phyloP scores from a whole-genome alignment of 2,888 invertebrate species.

The Apotomis turbidana region DNA sequence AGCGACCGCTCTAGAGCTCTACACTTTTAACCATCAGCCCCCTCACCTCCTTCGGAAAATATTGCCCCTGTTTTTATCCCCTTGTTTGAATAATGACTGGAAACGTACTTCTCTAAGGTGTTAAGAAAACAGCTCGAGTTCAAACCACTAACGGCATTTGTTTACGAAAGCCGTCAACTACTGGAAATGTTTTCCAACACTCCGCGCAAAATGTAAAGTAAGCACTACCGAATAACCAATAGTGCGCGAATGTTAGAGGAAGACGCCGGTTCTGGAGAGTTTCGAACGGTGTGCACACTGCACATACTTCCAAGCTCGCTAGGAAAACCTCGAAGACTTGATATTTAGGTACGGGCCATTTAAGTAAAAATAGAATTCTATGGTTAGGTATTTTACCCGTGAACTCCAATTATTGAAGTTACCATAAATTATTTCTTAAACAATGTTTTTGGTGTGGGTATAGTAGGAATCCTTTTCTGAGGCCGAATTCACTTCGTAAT shows the following conservation, averaged over 20 bases:
- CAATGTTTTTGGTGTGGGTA: no score
- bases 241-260: slow-evolving; percentile 61
- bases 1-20: slow-evolving; percentile 73
- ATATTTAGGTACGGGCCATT: no score
- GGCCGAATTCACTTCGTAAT: no score
- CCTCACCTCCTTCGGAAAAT: slow-evolving; percentile 80
- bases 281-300: slow-evolving; percentile 47
- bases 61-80: slow-evolving; percentile 82
- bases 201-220: slow-evolving; percentile 78
- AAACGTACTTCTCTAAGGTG: slow-evolving; percentile 80
- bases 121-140: slow-evolving; percentile 75
- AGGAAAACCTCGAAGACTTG: background rate
- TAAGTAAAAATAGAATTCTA: no score
- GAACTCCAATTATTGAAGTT: no score
- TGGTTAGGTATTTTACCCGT: no score
- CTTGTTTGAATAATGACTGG: slow-evolving; percentile 83
- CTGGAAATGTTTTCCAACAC: slow-evolving; percentile 77
- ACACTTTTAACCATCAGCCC: slow-evolving; percentile 82
- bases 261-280: slow-evolving; percentile 47
- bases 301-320: background rate
- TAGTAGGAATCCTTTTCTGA: no score
- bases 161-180: slow-evolving; percentile 80
- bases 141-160: slow-evolving; percentile 79
- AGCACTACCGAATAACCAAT: slow-evolving; percentile 66
- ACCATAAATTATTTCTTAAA: no score